Evolutionary conservation across 2,888 invertebrate species (phyloP).

Genomic region (Sarcophaga caerulescens): DNA sequence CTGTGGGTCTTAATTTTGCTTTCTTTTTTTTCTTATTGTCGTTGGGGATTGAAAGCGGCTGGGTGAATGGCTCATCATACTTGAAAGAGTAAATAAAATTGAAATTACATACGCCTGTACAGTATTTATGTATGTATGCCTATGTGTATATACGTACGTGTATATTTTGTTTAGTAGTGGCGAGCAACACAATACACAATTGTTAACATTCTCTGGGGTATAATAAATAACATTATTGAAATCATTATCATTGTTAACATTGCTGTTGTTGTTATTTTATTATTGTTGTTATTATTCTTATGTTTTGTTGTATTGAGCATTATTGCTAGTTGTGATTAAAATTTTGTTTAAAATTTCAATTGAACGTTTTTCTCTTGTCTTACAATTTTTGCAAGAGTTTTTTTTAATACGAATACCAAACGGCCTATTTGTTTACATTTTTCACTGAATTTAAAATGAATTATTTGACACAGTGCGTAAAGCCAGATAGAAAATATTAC

Average conservation of each 20-base stretch:
- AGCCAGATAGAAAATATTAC: no score
- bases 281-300: neutral
- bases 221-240: slow-evolving; percentile 79
- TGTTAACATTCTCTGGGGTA: slow-evolving; percentile 73
- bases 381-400: no score
- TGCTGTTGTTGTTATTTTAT: slow-evolving; percentile 55
- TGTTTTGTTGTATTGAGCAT: neutral
- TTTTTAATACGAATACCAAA: no score
- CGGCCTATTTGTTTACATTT: no score
- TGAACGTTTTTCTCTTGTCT: neutral
- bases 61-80: slow-evolving; percentile 43
- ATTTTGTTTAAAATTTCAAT: slow-evolving; percentile 28
- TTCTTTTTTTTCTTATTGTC: neutral
- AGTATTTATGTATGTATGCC: no score
- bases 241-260: slow-evolving; percentile 78
- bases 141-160: no score
- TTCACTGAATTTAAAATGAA: no score
- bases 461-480: no score
- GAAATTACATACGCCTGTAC: neutral
- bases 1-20: neutral
- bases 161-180: no score
- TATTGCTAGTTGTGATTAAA: neutral
- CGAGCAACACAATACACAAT: neutral
- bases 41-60: slow-evolving; percentile 11
- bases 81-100: slow-evolving; percentile 55